phyloP scores from a whole-genome alignment of 2,797 vertebrate species.

The Chaetophractus vellerosus region DNA sequence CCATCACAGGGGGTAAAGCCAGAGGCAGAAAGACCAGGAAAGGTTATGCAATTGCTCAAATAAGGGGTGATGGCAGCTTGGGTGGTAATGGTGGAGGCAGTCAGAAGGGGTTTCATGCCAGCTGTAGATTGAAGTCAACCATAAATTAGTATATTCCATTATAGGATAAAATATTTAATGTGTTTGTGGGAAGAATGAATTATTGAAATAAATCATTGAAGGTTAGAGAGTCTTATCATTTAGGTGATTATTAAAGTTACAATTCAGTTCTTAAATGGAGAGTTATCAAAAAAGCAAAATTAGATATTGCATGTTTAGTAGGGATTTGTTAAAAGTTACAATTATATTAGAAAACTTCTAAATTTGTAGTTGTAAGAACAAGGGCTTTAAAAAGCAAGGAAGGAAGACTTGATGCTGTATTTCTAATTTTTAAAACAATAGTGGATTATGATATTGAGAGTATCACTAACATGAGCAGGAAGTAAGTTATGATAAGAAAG shows the following conservation, averaged over 20 bases:
- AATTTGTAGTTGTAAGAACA: neutral
- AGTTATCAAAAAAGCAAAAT: neutral
- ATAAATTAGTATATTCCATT: neutral
- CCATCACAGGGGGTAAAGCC: no score
- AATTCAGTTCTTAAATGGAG: neutral
- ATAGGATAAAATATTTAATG: neutral
- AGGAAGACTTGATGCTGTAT: neutral
- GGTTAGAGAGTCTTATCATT: neutral
- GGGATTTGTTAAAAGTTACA: neutral
- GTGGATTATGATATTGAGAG: neutral
- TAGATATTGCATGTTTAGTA: neutral
- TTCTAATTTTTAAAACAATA: neutral
- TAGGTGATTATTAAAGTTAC: neutral
- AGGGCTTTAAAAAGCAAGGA: neutral
- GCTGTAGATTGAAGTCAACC: neutral
- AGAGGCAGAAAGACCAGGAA: neutral
- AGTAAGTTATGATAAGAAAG: neutral
- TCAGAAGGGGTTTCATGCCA: neutral
- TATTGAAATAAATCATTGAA: constrained; percentile 25
- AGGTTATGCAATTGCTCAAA: neutral
- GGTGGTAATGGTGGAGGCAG: neutral
- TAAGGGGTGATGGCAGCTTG: neutral
- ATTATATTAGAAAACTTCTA: neutral
- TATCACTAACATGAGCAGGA: neutral
- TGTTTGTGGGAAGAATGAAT: neutral